A percentile compares a stretch with the other conserved stretches of the same genome.
These are phyloP conservation scores for Parotia lawesii DNA, from an alignment of 2,113 vertebrate species.

Conservation along the genomic window DNA sequence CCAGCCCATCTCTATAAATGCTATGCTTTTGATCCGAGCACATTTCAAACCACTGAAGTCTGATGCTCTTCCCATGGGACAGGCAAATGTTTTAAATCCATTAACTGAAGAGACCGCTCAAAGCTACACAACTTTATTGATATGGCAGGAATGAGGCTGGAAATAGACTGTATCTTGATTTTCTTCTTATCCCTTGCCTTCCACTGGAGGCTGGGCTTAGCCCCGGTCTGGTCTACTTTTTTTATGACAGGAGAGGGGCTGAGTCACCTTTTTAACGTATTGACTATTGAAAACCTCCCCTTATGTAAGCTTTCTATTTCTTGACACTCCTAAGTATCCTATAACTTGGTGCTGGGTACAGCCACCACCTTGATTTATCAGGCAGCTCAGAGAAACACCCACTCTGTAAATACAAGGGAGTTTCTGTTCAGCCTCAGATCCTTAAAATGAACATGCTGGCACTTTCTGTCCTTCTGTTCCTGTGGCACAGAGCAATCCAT, in stretches of 20 bases:
- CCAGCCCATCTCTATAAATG: neutral
- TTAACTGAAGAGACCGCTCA: neutral
- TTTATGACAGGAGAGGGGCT: neutral
- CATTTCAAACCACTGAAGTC: neutral
- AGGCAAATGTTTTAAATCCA: neutral
- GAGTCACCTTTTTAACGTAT: neutral
- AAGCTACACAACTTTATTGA: neutral
- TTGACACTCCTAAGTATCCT: neutral
- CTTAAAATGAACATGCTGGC: neutral
- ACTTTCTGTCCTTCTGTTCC: neutral
- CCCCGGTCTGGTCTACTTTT: neutral
- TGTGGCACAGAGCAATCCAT: neutral
- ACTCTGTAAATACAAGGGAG: constrained; percentile 31
- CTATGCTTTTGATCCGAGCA: neutral
- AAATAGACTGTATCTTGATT: neutral
- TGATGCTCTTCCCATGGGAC: neutral
- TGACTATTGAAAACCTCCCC: neutral
- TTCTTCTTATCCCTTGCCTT: neutral
- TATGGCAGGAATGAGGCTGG: neutral
- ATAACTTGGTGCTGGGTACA: neutral
- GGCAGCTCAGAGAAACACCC: constrained; percentile 5
- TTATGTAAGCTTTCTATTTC: constrained; percentile 1
- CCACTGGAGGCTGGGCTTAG: neutral
- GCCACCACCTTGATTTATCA: neutral
- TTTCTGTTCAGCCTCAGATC: neutral